Conservation (phyloP, 2,888 invertebrate species). For the Lomographa bimaculata region DNA sequence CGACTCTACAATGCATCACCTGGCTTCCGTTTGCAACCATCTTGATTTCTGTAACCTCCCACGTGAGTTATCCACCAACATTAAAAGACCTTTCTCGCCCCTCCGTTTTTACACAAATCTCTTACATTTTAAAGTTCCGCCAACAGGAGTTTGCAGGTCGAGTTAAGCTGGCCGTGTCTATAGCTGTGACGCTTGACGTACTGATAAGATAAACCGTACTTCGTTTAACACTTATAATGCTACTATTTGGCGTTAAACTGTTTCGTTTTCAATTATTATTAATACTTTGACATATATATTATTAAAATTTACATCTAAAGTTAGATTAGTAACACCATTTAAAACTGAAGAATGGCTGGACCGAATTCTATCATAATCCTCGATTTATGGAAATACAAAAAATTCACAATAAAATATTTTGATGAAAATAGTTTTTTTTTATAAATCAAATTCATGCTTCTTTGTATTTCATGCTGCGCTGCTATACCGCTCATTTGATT, state of each 20-base stretch:
- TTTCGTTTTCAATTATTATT: no score
- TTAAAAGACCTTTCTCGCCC: conserved; percentile 45
- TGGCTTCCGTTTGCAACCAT: conserved; percentile 78
- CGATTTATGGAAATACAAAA: no score
- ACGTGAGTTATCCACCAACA: conserved; percentile 47
- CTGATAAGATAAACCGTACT: conserved; percentile 63
- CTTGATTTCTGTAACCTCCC: conserved; percentile 79
- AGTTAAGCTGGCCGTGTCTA: conserved; percentile 47
- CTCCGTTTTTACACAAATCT: conserved; percentile 10
- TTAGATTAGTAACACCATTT: no score
- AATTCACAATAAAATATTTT: no score
- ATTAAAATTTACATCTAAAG: no score
- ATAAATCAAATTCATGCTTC: no score
- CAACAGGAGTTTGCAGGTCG: conserved; percentile 40
- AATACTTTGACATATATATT: no score
- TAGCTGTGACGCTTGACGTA: conserved; percentile 56
- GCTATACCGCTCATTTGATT: no score
- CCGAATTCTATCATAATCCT: no score
- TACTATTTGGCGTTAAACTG: conserved; percentile 49
- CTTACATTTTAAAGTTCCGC: conserved; percentile 19
- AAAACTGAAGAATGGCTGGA: no score
- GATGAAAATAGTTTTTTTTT: no score
- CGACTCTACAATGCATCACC: conserved; percentile 76
- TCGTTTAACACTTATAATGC: conserved; percentile 69
- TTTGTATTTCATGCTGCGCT: no score